Conservation (phyloP, 1,140 invertebrate species). For the Coenobita brevimanus region DNA sequence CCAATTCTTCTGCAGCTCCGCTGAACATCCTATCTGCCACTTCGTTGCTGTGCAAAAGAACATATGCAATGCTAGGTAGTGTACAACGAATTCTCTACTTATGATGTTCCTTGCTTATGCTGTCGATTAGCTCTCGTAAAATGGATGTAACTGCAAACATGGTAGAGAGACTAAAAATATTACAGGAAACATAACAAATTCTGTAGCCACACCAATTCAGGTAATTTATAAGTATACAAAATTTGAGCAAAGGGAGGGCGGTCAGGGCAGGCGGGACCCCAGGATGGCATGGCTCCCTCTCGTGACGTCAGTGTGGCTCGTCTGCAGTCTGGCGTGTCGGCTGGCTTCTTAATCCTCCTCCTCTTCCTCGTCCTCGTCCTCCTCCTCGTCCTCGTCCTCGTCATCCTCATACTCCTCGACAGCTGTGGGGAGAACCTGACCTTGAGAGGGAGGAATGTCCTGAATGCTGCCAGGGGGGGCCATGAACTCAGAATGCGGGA, state of each 20-base stretch:
- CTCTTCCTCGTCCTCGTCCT: conserved; percentile 18
- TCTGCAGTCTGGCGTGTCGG: neutral
- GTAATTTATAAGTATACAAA: neutral
- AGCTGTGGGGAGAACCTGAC: conserved; percentile 18
- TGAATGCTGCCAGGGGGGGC: neutral
- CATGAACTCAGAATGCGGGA: neutral
- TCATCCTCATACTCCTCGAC: conserved; percentile 45
- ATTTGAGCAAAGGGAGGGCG: neutral
- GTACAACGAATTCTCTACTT: too few relatives aligned
- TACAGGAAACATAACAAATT: too few relatives aligned
- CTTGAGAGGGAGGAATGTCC: neutral
- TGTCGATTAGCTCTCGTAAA: too few relatives aligned
- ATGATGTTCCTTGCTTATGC: too few relatives aligned
- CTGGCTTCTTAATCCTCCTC: neutral
- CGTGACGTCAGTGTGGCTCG: neutral
- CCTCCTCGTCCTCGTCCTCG: conserved; percentile 41
- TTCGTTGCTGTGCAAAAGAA: too few relatives aligned
- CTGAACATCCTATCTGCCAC: too few relatives aligned
- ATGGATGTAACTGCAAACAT: too few relatives aligned
- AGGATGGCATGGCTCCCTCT: neutral
- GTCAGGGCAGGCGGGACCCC: too few relatives aligned
- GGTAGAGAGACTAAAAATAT: too few relatives aligned
- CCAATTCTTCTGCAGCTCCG: too few relatives aligned
- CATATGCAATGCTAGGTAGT: too few relatives aligned
- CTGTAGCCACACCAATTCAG: too few relatives aligned